phyloP scores from a whole-genome alignment of 1,140 invertebrate species.

The Pseudomyrmex gracilis region DNA sequence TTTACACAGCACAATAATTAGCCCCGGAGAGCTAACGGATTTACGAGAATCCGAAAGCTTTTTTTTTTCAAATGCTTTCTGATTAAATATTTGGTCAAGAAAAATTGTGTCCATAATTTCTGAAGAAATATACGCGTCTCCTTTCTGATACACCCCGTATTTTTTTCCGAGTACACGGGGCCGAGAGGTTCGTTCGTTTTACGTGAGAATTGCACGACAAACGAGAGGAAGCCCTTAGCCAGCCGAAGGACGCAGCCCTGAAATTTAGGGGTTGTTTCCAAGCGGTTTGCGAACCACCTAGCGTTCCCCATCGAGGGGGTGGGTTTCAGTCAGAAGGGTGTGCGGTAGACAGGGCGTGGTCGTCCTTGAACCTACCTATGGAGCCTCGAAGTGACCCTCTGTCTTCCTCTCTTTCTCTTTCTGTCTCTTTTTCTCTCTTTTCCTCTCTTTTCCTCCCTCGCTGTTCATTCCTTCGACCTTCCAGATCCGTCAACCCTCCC shows the following conservation, averaged over 20 bases:
- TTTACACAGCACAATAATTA: no score
- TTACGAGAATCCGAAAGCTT: no score
- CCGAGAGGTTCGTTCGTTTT: constrained; percentile 41
- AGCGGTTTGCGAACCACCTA: constrained; percentile 77
- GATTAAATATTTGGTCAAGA: background rate
- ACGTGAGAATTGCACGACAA: constrained; percentile 65
- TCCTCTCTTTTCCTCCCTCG: background rate
- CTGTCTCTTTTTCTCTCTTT: constrained; percentile 56
- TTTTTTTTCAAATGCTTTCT: background rate
- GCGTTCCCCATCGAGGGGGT: constrained; percentile 58
- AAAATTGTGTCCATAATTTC: background rate
- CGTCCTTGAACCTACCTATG: constrained; percentile 82
- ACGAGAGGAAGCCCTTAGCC: constrained; percentile 37
- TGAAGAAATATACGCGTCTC: background rate
- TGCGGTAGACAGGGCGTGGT: constrained; percentile 84
- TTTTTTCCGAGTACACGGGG: constrained; percentile 3
- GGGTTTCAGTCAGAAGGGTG: constrained; percentile 66
- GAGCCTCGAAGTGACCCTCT: constrained; percentile 50
- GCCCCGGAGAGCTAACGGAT: no score
- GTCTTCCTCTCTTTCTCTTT: constrained; percentile 27
- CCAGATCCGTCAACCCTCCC: constrained; percentile 31
- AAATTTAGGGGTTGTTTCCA: constrained; percentile 76
- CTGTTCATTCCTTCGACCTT: constrained; percentile 24
- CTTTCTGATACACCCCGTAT: background rate
- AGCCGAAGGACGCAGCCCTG: constrained; percentile 64